Evolutionary conservation across 2,797 vertebrate genomes (phyloP).

Genomic region (Botia kubotai): DNA sequence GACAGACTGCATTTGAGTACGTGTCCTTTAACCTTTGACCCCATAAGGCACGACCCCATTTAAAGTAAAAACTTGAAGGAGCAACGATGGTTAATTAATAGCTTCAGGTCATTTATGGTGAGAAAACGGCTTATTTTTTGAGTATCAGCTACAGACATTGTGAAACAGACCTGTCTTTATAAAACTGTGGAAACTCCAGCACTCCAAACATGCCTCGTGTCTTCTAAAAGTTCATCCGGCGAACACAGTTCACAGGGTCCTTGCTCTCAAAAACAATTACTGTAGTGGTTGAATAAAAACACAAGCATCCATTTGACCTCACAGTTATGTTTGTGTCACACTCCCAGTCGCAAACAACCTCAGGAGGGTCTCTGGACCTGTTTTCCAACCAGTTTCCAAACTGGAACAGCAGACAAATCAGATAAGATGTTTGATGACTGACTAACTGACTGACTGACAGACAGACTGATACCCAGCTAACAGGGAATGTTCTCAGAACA

Average conservation of each 20-base stretch:
- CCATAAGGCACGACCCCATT: conserved; percentile 8
- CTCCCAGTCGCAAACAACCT: conserved; percentile 15
- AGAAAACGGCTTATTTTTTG: neutral
- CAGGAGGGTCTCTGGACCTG: neutral
- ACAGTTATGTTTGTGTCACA: conserved; percentile 13
- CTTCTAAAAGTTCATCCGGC: neutral
- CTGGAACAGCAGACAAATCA: neutral
- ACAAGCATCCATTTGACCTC: conserved; percentile 9
- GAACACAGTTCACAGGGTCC: neutral
- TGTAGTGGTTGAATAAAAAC: conserved; percentile 13
- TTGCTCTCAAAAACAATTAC: conserved; percentile 15
- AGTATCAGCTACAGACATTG: neutral
- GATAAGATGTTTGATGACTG: neutral
- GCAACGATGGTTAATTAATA: neutral
- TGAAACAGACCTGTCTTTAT: neutral
- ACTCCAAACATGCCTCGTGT: neutral
- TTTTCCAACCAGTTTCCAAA: neutral
- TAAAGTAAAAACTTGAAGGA: neutral
- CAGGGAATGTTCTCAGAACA: too few species aligned
- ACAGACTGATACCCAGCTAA: neutral
- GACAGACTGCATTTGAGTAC: neutral
- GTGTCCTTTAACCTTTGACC: conserved; percentile 40
- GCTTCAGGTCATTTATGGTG: conserved; percentile 8
- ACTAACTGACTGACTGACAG: neutral
- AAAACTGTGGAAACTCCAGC: neutral